Evolutionary conservation across 1,140 invertebrate species (phyloP), one percentile per base, ranked within the genome.

Genomic region (Drosophila sproati): DNA sequence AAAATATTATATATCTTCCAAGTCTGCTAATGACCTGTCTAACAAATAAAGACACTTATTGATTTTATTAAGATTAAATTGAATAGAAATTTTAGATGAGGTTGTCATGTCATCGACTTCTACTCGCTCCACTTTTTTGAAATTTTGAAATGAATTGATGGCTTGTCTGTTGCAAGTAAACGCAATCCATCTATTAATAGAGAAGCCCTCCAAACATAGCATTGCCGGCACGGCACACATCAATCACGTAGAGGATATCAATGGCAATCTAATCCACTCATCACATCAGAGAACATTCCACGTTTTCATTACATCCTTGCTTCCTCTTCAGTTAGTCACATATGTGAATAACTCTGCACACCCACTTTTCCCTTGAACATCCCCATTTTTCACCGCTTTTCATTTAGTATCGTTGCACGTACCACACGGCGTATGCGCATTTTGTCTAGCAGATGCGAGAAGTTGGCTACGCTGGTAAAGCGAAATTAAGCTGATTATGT

Each of bases 401-500:
- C 39, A 39, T 48, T 47, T 39, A 41, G 59, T 59, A 66, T 61
- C 47, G 50, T 43, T 43, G 52, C 73, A 75, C 67, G 59, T 75
- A 52, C 59, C 52, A 75, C 73, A 47, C 20, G 48, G 60, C 73
- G 73, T 75, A 75, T 75, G 73, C 29, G 73, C 43, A 72, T 54
- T 75, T 64, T 62, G 57, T 69, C 52, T 68, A 62, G 47, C 28
- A 34, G 2, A 20, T 37, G 57, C 62, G 45, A 50, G 60, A 39
- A 50, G 60, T 60, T 64, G 48, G 34, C 47, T 47, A 34, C 34
- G 2, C n/a, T 35, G 41, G n/a, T 59, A 56, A 67, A 73, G 37
- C 73, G 8, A 70, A 77, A 85, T 83, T 74, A 85, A 80, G 81
- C 62, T 56, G 57, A 61, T 75, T 35, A 66, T 62, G 50, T 45